Evolutionary conservation across 1,140 invertebrate species (phyloP).

Genomic region (Centruroides sculpturatus): DNA sequence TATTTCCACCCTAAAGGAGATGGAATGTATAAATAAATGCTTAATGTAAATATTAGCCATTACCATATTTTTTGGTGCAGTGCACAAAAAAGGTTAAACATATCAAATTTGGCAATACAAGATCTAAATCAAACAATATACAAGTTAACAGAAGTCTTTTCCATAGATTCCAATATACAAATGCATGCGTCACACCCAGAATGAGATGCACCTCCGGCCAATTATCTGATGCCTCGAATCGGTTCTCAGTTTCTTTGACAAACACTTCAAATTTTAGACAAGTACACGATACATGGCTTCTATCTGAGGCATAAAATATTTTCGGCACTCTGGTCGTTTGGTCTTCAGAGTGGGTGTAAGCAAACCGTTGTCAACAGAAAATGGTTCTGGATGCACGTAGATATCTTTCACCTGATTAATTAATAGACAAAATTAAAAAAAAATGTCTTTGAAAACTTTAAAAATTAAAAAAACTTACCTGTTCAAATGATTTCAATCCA

Average conservation of each 20-base stretch:
- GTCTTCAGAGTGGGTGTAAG: constrained; percentile 93
- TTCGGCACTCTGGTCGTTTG: constrained; percentile 58
- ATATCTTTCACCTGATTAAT: constrained; percentile 77
- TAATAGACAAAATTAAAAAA: not conserved
- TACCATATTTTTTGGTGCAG: too few species aligned
- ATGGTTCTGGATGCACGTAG: constrained; percentile 81
- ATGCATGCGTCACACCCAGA: too few species aligned
- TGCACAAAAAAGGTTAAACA: too few species aligned
- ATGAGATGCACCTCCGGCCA: too few species aligned
- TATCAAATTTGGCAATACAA: too few species aligned
- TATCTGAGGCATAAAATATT: constrained; percentile 75
- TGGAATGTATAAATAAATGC: too few species aligned
- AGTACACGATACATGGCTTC: constrained; percentile 73
- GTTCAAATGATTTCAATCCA: constrained; percentile 90
- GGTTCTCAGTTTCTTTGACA: not conserved
- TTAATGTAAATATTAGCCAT: too few species aligned
- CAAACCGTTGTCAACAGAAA: constrained; percentile 91
- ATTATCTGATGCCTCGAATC: too few species aligned
- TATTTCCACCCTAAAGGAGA: too few species aligned
- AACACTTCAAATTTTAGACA: constrained; percentile 48
- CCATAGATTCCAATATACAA: too few species aligned
- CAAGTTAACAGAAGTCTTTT: too few species aligned
- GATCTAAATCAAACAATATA: too few species aligned
- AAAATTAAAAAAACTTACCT: constrained; percentile 42
- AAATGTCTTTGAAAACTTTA: not conserved